Evolutionary conservation across 2,113 vertebrate genomes (phyloP).

Genomic region (pig (Sus scrofa)): DNA sequence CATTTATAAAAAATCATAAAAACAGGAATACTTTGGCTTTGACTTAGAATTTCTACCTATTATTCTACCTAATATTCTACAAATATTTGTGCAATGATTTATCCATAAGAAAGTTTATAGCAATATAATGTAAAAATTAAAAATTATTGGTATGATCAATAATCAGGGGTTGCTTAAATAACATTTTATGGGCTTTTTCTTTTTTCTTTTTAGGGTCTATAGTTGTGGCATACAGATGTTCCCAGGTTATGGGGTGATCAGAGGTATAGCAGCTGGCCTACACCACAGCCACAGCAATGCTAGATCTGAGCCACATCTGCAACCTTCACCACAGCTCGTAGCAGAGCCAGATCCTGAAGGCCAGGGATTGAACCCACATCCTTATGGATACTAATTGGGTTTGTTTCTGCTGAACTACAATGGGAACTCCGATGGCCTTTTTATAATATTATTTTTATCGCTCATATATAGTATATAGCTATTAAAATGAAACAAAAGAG

Average conservation of each 20-base stretch:
- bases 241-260: no score
- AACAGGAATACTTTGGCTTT: not conserved
- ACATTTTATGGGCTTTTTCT: not conserved
- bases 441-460: not conserved
- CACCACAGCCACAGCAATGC: no score
- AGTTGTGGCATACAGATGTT: no score
- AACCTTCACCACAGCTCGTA: no score
- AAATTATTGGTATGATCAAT: not conserved
- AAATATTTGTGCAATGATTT: not conserved
- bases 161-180: not conserved
- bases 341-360: no score
- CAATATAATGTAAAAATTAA: not conserved
- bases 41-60: not conserved
- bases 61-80: no score
- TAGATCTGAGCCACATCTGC: no score
- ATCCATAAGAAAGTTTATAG: not conserved
- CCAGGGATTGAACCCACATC: no score
- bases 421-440: not conserved
- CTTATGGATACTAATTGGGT: no score
- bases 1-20: constrained; percentile 7
- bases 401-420: no score
- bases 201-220: no score
- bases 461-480: not conserved
- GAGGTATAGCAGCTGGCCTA: no score
- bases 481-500: not conserved